Base-by-base conservation (phyloP, 2,113 vertebrate species). In the Tyrannus savana region DNA sequence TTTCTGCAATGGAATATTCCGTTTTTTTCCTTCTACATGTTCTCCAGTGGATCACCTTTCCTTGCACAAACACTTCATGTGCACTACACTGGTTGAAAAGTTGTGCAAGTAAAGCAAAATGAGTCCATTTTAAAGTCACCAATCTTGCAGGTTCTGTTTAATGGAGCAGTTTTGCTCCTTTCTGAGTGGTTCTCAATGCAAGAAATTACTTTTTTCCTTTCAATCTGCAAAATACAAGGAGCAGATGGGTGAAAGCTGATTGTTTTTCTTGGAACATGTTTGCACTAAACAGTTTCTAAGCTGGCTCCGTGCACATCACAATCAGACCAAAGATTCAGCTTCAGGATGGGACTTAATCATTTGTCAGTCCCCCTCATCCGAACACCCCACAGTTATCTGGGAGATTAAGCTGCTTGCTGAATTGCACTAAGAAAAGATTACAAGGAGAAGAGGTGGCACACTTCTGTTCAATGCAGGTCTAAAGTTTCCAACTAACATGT, bases 161-260 rank as follows among this genome's bases (percentile, higher is more conserved):
- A 27, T 23, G 12, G 42, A 52, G 31, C 17, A 31, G 11, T 41
- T 58, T 33, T 28, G 33, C 39, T 62, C 17, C 18, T n/a, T 84
- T 86, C 47, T 66, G 15, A 60, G 18, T 7, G 9, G 14, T 37
- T 49, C 59, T 46, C 23, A 73, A 3, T 1, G 19, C 10, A 60
- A 63, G 24, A 60, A 73, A 46, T 55, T 11, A 5, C 25, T 79
- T 78, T 58, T n/a, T 39, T 67, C 21, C 23, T 47, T 81, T 73
- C n/a, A 39, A 5, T n/a, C 39, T 2, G 1, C 35, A 87, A 71
- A 84, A 66, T 21, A 9, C 3, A 21, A 0, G 3, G 64, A 69
- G 5, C 64, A 77, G 73, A 64, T 27, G 46, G n/a, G 44, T 14
- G 24, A 31, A 58, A 83, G 44, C 4, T 0, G 0, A 52, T 44